Evolutionary conservation across 2,888 invertebrate species (phyloP).

Genomic region (Mesorhabditis belari): DNA sequence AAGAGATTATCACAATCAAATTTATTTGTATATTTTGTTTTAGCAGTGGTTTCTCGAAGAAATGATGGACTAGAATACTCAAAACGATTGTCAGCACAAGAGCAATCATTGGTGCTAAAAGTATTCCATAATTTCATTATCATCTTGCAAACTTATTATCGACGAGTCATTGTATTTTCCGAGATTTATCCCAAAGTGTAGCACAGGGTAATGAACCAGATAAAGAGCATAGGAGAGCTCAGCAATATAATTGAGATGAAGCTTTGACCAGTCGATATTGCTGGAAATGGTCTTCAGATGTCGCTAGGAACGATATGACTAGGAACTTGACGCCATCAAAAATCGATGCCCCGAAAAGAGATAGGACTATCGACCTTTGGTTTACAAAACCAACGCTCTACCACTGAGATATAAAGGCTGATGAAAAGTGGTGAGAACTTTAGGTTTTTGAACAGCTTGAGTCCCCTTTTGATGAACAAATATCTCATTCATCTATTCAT

Average conservation of each 20-base stretch:
- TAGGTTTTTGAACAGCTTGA: too few relatives aligned
- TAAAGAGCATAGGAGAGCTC: neutral
- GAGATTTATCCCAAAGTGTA: neutral
- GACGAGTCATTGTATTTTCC: neutral
- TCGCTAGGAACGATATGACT: too few relatives aligned
- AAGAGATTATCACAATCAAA: neutral
- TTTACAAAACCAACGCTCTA: neutral
- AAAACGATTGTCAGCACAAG: neutral
- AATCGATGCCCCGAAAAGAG: neutral
- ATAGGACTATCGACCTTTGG: neutral
- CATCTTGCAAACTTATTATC: neutral
- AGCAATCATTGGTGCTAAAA: neutral
- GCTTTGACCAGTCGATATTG: neutral
- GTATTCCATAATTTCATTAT: neutral
- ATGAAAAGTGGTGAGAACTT: too few relatives aligned
- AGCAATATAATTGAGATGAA: neutral
- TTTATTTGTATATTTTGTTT: neutral
- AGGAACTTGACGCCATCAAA: too few relatives aligned
- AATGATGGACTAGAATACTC: neutral
- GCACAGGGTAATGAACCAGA: neutral
- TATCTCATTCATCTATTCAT: too few relatives aligned
- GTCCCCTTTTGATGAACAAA: too few relatives aligned
- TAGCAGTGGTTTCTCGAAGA: neutral
- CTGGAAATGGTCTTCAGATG: too few relatives aligned
- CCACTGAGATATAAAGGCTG: neutral